Evolutionary conservation across 2,113 vertebrate species (phyloP).

Genomic region (Tragelaphus scriptus): DNA sequence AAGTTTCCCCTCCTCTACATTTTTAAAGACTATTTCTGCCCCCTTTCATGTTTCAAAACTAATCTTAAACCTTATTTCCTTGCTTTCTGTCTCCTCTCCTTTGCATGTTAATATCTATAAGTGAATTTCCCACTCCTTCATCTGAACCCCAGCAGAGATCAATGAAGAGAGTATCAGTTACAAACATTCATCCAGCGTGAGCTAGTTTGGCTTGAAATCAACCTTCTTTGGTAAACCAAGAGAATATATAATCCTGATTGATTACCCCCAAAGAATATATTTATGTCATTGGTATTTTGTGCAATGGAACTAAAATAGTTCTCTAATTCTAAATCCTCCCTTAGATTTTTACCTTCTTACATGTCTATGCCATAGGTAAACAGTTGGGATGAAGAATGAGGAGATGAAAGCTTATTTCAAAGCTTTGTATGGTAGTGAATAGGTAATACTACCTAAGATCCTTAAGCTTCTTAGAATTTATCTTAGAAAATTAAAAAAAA

Average conservation of each 20-base stretch:
- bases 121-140: constrained; percentile 46
- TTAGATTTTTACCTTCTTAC: constrained; percentile 43
- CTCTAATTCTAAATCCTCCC: constrained; percentile 30
- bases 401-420: constrained; percentile 64
- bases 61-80: constrained; percentile 10
- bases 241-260: constrained; percentile 73
- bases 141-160: constrained; percentile 69
- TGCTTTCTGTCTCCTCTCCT: neutral
- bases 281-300: constrained; percentile 62
- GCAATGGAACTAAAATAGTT: constrained; percentile 62
- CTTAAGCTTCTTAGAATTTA: constrained; percentile 33
- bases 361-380: constrained; percentile 31
- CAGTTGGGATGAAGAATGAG: constrained; percentile 16
- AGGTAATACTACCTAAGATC: constrained; percentile 17
- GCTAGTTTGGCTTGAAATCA: constrained; percentile 73
- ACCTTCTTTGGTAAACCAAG: constrained; percentile 60
- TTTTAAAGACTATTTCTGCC: neutral
- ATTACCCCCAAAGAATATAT: constrained; percentile 75
- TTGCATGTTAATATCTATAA: constrained; percentile 49
- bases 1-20: neutral
- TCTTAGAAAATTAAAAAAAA: neutral
- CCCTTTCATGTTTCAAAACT: constrained; percentile 12
- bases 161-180: constrained; percentile 71
- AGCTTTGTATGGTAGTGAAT: constrained; percentile 18
- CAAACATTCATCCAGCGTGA: constrained; percentile 67